phyloP scores from a whole-genome alignment of 1,140 invertebrate species.

The Myzus persicae region DNA sequence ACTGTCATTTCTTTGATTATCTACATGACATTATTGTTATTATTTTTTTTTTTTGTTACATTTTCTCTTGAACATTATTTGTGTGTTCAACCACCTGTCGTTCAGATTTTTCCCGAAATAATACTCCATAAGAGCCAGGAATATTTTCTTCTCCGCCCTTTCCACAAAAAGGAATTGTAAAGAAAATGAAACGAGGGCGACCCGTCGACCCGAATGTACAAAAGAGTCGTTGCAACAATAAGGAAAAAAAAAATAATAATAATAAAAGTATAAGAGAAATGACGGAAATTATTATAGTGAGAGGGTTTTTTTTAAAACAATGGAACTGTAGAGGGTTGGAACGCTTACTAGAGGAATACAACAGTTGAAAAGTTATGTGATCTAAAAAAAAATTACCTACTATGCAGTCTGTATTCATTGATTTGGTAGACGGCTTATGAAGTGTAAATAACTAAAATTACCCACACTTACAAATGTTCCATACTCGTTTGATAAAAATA shows the following conservation, averaged over 20 bases:
- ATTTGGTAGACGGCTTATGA: background rate
- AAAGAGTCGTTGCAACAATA: slow-evolving; percentile 41
- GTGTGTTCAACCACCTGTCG: background rate
- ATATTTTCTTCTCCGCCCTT: background rate
- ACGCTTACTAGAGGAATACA: slow-evolving; percentile 1
- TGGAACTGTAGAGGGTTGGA: background rate
- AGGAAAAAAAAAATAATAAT: slow-evolving; percentile 40
- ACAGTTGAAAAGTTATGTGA: background rate
- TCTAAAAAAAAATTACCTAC: background rate
- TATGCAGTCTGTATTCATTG: background rate
- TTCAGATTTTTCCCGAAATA: background rate
- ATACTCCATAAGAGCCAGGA: background rate
- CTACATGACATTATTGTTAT: background rate
- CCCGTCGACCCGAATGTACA: background rate
- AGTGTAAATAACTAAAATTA: background rate
- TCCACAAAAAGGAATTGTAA: background rate
- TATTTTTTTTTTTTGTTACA: background rate
- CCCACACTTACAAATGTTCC: background rate
- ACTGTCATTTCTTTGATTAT: background rate
- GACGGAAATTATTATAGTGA: slow-evolving; percentile 35
- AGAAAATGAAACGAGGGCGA: slow-evolving; percentile 38
- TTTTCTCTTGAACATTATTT: background rate
- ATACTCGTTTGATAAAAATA: background rate
- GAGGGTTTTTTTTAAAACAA: slow-evolving; percentile 41
- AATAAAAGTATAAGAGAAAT: slow-evolving; percentile 40